Conservation (phyloP, 1,140 invertebrate species). For the Pseudomyrmex pallidus region DNA sequence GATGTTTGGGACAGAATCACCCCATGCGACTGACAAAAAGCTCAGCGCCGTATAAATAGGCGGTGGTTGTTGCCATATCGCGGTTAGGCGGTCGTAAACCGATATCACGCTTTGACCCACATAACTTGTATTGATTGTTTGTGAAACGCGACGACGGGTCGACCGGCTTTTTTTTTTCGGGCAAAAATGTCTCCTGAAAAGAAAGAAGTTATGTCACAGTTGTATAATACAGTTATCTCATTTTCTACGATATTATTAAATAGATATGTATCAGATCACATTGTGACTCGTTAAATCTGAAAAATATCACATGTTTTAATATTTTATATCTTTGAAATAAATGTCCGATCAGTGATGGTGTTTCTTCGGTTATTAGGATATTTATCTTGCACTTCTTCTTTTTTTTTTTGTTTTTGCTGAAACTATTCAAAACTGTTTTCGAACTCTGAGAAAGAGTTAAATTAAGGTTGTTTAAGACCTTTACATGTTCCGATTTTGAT, state of each 20-base stretch:
- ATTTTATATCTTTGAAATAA: too few species aligned
- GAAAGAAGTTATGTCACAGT: constrained; percentile 1
- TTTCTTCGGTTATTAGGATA: too few species aligned
- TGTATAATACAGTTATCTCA: background rate
- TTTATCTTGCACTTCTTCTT: too few species aligned
- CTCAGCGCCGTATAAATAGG: constrained; percentile 75
- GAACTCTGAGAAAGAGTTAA: background rate
- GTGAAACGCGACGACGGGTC: constrained; percentile 12
- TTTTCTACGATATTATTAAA: too few species aligned
- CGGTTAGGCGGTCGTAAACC: constrained; percentile 47
- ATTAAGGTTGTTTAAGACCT: constrained; percentile 11
- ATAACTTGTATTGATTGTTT: constrained; percentile 67
- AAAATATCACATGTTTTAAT: too few species aligned
- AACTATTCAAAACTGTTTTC: too few species aligned
- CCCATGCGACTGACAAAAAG: constrained; percentile 69
- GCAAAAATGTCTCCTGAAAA: background rate
- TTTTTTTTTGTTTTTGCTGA: background rate
- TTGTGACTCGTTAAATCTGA: too few species aligned
- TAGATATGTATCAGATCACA: too few species aligned
- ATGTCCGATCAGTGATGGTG: too few species aligned
- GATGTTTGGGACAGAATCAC: constrained; percentile 77
- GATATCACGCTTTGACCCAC: constrained; percentile 62
- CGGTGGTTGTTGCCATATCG: constrained; percentile 72
- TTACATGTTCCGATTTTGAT: constrained; percentile 11
- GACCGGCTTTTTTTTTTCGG: constrained; percentile 1